These are phyloP conservation scores for Odobenus rosmarus DNA, from an alignment of 2,113 vertebrate genomes.

Conservation along the genomic window DNA sequence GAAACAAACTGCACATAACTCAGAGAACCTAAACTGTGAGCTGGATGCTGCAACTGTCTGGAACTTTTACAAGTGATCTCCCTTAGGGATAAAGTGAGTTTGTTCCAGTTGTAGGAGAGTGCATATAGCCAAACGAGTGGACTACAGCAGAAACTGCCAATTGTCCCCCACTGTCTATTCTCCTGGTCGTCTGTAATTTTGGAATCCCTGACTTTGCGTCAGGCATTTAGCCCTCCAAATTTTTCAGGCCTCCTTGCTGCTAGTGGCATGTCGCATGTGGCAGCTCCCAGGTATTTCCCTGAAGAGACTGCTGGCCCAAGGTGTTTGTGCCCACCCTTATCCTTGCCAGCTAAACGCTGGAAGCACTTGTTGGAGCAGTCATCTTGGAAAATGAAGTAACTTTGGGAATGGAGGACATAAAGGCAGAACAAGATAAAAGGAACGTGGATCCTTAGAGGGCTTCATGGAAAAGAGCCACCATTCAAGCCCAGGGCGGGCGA, in stretches of 20 bases:
- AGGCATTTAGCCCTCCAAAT: neutral
- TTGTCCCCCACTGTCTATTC: neutral
- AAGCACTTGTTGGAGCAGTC: neutral
- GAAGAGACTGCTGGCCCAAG: neutral
- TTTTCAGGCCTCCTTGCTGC: neutral
- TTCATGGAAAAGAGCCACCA: neutral
- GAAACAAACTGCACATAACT: neutral
- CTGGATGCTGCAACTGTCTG: neutral
- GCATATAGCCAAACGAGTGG: neutral
- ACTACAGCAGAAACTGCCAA: too few species aligned
- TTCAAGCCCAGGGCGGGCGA: neutral
- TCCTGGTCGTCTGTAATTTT: neutral
- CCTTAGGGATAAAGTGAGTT: neutral
- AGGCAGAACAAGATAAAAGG: neutral
- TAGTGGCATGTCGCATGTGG: neutral
- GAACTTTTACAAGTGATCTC: neutral
- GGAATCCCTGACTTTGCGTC: neutral
- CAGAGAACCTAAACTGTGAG: neutral
- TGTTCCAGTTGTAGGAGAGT: neutral
- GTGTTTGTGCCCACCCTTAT: too few species aligned
- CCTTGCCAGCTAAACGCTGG: neutral
- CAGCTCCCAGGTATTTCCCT: neutral
- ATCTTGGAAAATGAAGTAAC: neutral
- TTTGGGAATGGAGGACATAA: neutral
- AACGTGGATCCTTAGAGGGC: neutral